phyloP scores from a whole-genome alignment of 2,888 invertebrate species.

The Ectemnius cavifrons region DNA sequence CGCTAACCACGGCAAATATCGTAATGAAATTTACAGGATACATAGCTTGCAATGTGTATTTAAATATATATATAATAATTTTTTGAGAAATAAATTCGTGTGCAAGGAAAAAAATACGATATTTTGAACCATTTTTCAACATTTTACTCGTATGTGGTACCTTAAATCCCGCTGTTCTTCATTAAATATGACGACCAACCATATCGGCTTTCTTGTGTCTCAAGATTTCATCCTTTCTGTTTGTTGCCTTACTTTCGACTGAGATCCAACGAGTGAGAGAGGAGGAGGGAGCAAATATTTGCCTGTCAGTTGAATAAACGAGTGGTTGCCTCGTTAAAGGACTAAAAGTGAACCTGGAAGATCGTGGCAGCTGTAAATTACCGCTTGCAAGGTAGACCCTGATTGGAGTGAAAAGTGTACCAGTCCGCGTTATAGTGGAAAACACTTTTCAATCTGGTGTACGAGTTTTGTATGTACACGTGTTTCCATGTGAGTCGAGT shows the following conservation, averaged over 20 bases:
- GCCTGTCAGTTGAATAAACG: conserved; percentile 14
- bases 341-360: neutral
- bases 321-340: conserved; percentile 12
- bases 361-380: conserved; percentile 9
- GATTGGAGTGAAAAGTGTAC: no score
- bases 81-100: no score
- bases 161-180: no score
- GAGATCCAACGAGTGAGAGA: neutral
- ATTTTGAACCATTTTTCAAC: no score
- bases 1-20: no score
- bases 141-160: no score
- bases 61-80: no score
- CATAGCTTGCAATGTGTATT: no score
- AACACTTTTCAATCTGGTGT: neutral
- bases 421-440: neutral
- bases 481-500: no score
- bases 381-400: neutral
- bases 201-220: neutral
- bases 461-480: no score
- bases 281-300: conserved; percentile 8
- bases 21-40: no score
- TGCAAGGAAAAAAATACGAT: no score
- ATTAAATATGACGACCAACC: neutral
- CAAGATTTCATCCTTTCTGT: neutral
- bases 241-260: neutral